Percentiles rank a stretch among this genome's conserved stretches.
Conservation (phyloP, 2,888 invertebrate species). For the Drosophila rellima region DNA sequence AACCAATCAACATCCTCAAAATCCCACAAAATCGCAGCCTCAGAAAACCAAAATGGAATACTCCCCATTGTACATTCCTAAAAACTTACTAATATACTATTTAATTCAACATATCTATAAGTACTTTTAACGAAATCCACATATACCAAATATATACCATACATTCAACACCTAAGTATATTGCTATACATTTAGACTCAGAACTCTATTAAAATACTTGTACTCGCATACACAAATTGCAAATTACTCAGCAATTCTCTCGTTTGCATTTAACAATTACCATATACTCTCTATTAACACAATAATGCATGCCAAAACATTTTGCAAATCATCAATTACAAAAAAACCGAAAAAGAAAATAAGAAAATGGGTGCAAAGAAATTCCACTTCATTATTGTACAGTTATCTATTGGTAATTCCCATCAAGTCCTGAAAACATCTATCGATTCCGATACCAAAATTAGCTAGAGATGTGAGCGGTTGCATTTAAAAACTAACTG, state of each 20-base stretch:
- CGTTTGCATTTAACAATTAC: constrained; percentile 47
- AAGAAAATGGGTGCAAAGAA: background rate
- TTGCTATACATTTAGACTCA: constrained; percentile 29
- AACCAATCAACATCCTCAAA: constrained; percentile 11
- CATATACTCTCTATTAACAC: constrained; percentile 34
- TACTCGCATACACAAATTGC: constrained; percentile 38
- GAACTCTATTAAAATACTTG: constrained; percentile 19
- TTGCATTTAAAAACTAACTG: too few species aligned
- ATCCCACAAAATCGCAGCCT: background rate
- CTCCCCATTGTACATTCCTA: constrained; percentile 30
- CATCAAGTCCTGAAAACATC: background rate
- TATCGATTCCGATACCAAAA: background rate
- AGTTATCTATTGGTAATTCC: constrained; percentile 7
- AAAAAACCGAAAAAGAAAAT: background rate
- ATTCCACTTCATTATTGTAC: background rate
- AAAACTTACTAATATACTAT: constrained; percentile 4
- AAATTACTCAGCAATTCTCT: constrained; percentile 35
- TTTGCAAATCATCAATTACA: constrained; percentile 37
- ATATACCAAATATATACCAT: constrained; percentile 21
- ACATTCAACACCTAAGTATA: constrained; percentile 32
- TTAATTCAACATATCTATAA: constrained; percentile 8
- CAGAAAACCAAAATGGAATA: background rate
- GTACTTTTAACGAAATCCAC: constrained; percentile 17
- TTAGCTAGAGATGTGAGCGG: constrained; percentile 4
- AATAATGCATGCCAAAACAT: constrained; percentile 48